These are phyloP conservation scores for Tragulus kanchil DNA, from an alignment of 2,113 vertebrate species.

Conservation along the genomic window DNA sequence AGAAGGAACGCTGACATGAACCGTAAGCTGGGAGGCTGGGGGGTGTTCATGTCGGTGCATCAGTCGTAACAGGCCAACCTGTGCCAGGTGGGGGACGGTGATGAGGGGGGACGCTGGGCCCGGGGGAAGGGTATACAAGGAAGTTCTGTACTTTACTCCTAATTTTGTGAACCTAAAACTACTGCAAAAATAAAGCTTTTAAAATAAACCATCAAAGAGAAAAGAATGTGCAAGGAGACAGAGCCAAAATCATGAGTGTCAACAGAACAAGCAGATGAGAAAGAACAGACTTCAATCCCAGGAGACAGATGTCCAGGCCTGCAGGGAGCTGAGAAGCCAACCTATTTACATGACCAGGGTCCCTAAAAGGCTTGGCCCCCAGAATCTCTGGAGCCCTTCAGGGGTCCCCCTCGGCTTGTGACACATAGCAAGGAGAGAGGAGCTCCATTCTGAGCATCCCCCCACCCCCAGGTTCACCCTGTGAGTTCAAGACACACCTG, in stretches of 20 bases:
- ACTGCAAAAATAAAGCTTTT: neutral
- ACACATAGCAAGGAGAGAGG: neutral
- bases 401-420: too few relatives aligned
- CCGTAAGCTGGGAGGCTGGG: neutral
- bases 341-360: rapidly evolving
- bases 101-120: rapidly evolving
- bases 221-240: neutral
- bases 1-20: neutral
- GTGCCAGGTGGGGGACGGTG: too few relatives aligned
- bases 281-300: neutral
- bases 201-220: neutral
- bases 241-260: rapidly evolving
- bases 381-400: neutral
- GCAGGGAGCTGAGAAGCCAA: neutral
- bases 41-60: rapidly evolving
- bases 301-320: rapidly evolving
- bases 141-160: neutral
- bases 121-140: rapidly evolving
- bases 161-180: neutral
- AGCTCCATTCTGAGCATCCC: neutral
- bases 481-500: neutral
- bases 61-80: rapidly evolving
- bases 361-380: neutral
- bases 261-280: neutral
- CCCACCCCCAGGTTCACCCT: too few relatives aligned